Conservation (phyloP, 2,888 invertebrate species). For the Campaea margaritaria region DNA sequence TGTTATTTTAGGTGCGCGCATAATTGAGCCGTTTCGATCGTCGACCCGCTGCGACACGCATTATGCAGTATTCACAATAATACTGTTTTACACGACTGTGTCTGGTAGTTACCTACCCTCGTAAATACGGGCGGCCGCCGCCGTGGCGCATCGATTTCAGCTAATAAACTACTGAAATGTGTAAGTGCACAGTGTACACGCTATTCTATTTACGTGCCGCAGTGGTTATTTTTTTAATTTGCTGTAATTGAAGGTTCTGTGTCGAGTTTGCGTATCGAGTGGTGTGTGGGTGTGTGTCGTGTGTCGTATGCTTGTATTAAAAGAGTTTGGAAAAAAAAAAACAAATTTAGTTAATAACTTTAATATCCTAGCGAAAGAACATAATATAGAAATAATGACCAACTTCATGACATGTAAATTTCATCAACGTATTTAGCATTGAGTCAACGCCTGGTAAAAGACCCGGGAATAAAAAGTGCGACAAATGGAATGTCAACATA, state of each 20-base stretch:
- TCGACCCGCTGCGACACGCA: constrained; percentile 67
- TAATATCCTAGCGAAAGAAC: background rate
- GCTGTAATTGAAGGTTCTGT: too few species aligned
- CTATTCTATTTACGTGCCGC: background rate
- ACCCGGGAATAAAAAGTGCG: constrained; percentile 1
- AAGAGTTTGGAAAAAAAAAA: too few species aligned
- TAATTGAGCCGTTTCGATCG: constrained; percentile 79
- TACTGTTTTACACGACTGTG: constrained; percentile 19
- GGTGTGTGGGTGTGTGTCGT: too few species aligned
- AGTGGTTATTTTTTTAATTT: too few species aligned
- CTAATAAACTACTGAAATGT: constrained; percentile 18
- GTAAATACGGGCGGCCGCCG: constrained; percentile 11
- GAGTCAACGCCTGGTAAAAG: constrained; percentile 19
- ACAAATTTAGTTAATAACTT: background rate
- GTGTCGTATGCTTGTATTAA: too few species aligned
- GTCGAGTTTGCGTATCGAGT: too few species aligned
- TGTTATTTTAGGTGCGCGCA: constrained; percentile 80
- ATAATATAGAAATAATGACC: constrained; percentile 3
- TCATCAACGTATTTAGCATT: constrained; percentile 26
- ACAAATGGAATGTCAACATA: background rate
- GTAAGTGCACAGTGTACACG: background rate
- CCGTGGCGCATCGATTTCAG: constrained; percentile 13
- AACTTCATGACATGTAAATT: constrained; percentile 14
- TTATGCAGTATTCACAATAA: constrained; percentile 49
- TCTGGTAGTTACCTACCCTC: constrained; percentile 3